phyloP scores from a whole-genome alignment of 2,797 vertebrate species.

The Sebastolobus altivelis region DNA sequence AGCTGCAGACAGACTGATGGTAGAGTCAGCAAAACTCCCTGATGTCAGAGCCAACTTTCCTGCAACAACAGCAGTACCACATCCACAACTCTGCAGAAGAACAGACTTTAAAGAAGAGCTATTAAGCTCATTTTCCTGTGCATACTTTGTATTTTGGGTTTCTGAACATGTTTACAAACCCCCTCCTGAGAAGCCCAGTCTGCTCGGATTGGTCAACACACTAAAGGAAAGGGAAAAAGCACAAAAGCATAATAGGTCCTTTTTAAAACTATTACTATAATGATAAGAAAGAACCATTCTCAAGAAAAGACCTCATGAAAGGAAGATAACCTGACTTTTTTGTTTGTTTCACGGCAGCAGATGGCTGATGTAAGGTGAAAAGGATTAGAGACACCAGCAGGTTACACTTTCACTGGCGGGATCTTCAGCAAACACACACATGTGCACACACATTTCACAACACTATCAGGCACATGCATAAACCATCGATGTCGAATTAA shows the following conservation, averaged over 20 bases:
- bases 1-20: slow-evolving; percentile 18
- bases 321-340: background rate
- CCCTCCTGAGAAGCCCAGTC: too few species aligned
- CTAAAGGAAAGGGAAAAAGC: too few species aligned
- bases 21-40: background rate
- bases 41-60: background rate
- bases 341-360: slow-evolving; percentile 48
- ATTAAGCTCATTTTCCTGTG: too few species aligned
- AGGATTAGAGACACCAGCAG: slow-evolving; percentile 47
- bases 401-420: slow-evolving; percentile 60
- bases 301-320: background rate
- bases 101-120: background rate
- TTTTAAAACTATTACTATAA: background rate
- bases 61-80: background rate
- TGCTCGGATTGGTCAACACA: too few species aligned
- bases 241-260: too few species aligned
- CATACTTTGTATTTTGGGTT: too few species aligned
- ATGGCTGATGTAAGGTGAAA: slow-evolving; percentile 57
- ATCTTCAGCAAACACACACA: slow-evolving; percentile 29
- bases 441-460: background rate
- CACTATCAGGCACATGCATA: background rate
- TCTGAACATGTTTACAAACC: too few species aligned
- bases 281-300: background rate
- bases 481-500: background rate
- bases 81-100: background rate